These are phyloP conservation scores for Melanostoma scalare DNA, from an alignment of 2,888 invertebrate genomes.

Conservation along the genomic window DNA sequence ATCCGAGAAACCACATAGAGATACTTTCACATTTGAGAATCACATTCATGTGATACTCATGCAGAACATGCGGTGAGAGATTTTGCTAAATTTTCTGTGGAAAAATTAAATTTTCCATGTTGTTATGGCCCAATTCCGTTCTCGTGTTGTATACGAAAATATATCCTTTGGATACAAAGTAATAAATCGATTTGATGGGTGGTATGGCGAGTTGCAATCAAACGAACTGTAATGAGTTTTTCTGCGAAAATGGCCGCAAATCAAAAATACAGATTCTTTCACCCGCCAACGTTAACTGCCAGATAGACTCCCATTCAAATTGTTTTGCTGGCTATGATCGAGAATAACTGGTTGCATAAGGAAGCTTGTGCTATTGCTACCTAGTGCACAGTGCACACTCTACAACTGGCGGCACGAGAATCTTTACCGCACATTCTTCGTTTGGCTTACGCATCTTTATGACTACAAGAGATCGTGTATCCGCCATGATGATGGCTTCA, in stretches of 20 bases:
- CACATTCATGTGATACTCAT: neutral
- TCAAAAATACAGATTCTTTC: conserved; percentile 42
- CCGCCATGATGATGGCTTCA: conserved; percentile 47
- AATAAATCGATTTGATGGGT: conserved; percentile 32
- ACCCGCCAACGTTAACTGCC: conserved; percentile 3
- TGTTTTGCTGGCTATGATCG: conserved; percentile 27
- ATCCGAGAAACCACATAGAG: neutral
- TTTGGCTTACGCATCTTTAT: conserved; percentile 50
- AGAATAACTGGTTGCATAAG: conserved; percentile 68
- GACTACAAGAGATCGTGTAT: conserved; percentile 18
- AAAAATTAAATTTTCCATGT: conserved; percentile 26
- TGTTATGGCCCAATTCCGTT: conserved; percentile 36
- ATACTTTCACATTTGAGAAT: neutral
- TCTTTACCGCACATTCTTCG: conserved; percentile 17
- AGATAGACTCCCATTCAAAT: conserved; percentile 16
- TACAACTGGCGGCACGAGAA: conserved; percentile 43
- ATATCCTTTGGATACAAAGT: conserved; percentile 34
- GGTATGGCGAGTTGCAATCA: conserved; percentile 29
- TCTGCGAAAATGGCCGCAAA: conserved; percentile 53
- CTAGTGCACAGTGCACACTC: conserved; percentile 22
- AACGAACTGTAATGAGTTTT: conserved; percentile 22
- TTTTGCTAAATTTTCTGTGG: conserved; percentile 8
- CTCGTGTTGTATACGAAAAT: neutral
- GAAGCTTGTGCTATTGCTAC: conserved; percentile 57
- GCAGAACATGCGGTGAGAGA: neutral